phyloP scores from a whole-genome alignment of 2,113 vertebrate genomes.

The Hyperoodon ampullatus region DNA sequence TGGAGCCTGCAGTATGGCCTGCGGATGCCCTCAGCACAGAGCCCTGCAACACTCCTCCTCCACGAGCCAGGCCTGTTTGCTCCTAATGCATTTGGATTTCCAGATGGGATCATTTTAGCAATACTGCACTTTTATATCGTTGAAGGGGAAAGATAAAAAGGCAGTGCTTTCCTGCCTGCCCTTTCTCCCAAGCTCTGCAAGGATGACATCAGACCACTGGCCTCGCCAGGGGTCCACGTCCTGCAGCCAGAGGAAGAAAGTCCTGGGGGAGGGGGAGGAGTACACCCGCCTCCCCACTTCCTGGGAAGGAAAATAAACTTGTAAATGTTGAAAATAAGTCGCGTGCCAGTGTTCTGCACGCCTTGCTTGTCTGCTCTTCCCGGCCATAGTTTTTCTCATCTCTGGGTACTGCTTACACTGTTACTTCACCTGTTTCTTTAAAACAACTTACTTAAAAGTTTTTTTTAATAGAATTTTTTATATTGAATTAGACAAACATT shows the following conservation, averaged over 20 bases:
- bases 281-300: accelerated
- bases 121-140: neutral
- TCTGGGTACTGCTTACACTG: accelerated
- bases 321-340: neutral
- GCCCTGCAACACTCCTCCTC: accelerated
- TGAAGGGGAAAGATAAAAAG: neutral
- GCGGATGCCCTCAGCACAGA: neutral
- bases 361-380: accelerated
- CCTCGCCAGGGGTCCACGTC: neutral
- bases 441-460: neutral
- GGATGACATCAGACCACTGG: accelerated
- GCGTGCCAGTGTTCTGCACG: accelerated
- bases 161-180: neutral
- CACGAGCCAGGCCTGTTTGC: neutral
- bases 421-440: neutral
- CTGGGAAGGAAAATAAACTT: neutral
- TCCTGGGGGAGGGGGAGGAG: neutral
- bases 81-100: neutral
- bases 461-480: neutral
- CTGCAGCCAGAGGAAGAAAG: neutral
- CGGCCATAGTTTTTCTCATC: accelerated
- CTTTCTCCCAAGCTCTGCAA: neutral
- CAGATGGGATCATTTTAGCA: neutral
- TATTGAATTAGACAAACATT: neutral
- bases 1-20: neutral